A percentile compares a stretch with the other conserved stretches of the same genome.
Evolutionary conservation across 2,797 vertebrate species (phyloP).

Genomic region (Lagocephalus sceleratus): DNA sequence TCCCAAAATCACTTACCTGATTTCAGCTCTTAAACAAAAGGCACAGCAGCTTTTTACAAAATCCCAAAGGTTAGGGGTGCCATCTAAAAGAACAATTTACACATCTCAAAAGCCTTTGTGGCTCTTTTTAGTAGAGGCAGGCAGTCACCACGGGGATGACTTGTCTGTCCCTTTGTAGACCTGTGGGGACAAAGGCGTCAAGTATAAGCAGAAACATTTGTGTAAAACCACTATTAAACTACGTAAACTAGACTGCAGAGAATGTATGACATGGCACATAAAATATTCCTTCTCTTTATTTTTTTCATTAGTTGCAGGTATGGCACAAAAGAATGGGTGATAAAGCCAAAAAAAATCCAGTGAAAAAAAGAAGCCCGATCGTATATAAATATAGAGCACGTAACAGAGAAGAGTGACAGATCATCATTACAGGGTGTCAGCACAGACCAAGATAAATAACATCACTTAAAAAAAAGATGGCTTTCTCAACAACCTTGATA

Average conservation of each 20-base stretch:
- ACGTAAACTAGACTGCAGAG: constrained; percentile 6
- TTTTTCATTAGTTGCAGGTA: constrained; percentile 81
- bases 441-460: constrained; percentile 65
- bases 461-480: constrained; percentile 45
- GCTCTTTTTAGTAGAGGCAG: constrained; percentile 49
- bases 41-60: constrained; percentile 35
- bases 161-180: constrained; percentile 45
- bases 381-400: constrained; percentile 74
- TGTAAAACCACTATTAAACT: constrained; percentile 15
- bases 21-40: constrained; percentile 39
- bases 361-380: constrained; percentile 70
- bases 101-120: constrained; percentile 68
- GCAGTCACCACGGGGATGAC: constrained; percentile 56
- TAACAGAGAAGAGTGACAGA: constrained; percentile 75
- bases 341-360: constrained; percentile 75
- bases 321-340: constrained; percentile 74
- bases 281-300: constrained; percentile 80
- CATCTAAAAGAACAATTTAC: constrained; percentile 66
- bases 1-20: constrained; percentile 47
- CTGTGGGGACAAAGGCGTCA: constrained; percentile 35
- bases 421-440: constrained; percentile 62
- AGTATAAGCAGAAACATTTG: constrained; percentile 25
- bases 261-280: constrained; percentile 43
- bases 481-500: constrained; percentile 41
- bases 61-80: constrained; percentile 42